These are phyloP conservation scores for Pseudomyrmex concolor DNA, from an alignment of 1,140 invertebrate species.

Conservation along the genomic window DNA sequence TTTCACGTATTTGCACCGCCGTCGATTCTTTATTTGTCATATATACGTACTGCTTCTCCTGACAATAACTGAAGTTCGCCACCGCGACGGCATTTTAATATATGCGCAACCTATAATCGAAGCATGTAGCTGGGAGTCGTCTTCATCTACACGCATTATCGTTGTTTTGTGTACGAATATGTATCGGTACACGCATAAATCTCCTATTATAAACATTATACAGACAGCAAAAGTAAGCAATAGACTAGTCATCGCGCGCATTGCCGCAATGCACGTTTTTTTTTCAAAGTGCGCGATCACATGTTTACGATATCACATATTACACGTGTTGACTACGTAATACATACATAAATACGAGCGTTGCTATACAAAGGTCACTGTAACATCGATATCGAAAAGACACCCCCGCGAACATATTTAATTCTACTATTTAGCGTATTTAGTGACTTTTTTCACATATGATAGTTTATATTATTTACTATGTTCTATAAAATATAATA, in stretches of 20 bases:
- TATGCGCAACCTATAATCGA: neutral
- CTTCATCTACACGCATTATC: neutral
- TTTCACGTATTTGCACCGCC: slow-evolving; percentile 12
- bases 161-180: neutral
- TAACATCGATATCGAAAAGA: too few species aligned
- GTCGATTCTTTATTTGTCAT: slow-evolving; percentile 61
- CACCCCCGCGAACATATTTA: too few species aligned
- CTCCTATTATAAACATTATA: neutral
- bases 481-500: too few species aligned
- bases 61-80: slow-evolving; percentile 52
- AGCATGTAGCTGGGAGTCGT: neutral
- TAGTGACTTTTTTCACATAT: too few species aligned
- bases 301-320: too few species aligned
- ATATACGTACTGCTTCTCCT: slow-evolving; percentile 22
- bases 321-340: too few species aligned
- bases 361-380: too few species aligned
- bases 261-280: neutral
- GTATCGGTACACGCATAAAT: neutral
- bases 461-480: too few species aligned
- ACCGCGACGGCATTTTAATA: neutral
- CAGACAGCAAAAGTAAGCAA: neutral
- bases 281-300: neutral
- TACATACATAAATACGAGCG: too few species aligned
- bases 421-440: too few species aligned
- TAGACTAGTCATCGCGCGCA: neutral